These are phyloP conservation scores for Trimorus sp. DNA, from an alignment of 2,888 invertebrate species.

Conservation along the genomic window DNA sequence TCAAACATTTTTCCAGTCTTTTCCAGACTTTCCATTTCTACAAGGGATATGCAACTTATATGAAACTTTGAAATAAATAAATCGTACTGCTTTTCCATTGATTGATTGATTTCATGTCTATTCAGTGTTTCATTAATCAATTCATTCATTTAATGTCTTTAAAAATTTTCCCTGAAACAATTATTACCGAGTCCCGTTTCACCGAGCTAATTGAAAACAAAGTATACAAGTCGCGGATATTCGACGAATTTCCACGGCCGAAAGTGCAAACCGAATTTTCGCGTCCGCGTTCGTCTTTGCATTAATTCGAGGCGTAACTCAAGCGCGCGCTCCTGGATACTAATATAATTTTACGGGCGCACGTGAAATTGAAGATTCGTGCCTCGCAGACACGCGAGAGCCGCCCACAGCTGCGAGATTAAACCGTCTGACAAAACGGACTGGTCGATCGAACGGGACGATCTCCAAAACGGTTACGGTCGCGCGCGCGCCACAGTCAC, in stretches of 20 bases:
- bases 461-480: constrained; percentile 40
- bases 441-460: constrained; percentile 37
- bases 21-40: too few relatives aligned
- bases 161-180: constrained; percentile 25
- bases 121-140: too few relatives aligned
- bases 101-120: too few relatives aligned
- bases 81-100: too few relatives aligned
- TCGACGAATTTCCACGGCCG: constrained; percentile 15
- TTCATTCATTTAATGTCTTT: too few relatives aligned
- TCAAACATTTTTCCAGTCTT: too few relatives aligned
- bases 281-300: constrained; percentile 6
- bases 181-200: constrained; percentile 18
- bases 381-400: constrained; percentile 39
- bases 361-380: constrained; percentile 48
- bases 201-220: constrained; percentile 33
- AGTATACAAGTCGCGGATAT: constrained; percentile 20
- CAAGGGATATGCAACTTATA: too few relatives aligned
- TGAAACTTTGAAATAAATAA: too few relatives aligned
- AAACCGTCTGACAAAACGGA: constrained; percentile 47
- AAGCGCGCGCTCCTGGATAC: constrained; percentile 33
- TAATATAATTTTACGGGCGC: constrained; percentile 50
- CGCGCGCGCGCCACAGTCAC: constrained; percentile 6
- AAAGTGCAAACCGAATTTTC: constrained; percentile 28
- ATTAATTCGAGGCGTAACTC: constrained; percentile 39
- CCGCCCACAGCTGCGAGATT: constrained; percentile 34